phyloP scores from a whole-genome alignment of 2,797 vertebrate genomes.

The Buphagus erythrorhynchus region DNA sequence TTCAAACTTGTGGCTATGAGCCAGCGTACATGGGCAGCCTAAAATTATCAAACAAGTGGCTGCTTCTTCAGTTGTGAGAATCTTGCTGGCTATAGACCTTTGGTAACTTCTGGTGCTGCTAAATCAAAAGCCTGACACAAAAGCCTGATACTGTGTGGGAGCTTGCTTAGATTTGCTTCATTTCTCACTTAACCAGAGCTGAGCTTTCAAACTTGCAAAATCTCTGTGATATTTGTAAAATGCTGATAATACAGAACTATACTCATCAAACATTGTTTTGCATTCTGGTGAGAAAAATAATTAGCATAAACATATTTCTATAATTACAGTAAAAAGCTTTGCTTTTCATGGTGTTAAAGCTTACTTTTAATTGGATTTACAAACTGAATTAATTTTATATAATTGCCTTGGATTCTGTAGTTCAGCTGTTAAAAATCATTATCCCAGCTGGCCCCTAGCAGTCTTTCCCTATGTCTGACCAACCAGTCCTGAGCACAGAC shows the following conservation, averaged over 20 bases:
- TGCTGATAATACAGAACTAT: neutral
- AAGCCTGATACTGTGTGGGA: neutral
- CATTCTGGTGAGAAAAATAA: neutral
- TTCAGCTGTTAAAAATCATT: constrained; percentile 51
- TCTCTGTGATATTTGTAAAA: neutral
- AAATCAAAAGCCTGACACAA: neutral
- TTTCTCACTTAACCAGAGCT: neutral
- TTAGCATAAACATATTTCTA: neutral
- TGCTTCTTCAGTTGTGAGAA: constrained; percentile 8
- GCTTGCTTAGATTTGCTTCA: neutral
- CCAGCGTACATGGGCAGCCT: neutral
- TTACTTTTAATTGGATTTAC: constrained; percentile 14
- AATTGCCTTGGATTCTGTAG: neutral
- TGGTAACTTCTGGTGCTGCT: neutral
- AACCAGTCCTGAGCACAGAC: neutral
- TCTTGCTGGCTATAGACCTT: neutral
- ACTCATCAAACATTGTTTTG: neutral
- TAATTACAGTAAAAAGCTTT: neutral
- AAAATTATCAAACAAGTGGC: constrained; percentile 30
- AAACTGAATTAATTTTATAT: constrained; percentile 29
- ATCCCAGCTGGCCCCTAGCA: neutral
- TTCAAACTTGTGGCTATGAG: neutral
- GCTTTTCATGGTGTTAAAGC: neutral
- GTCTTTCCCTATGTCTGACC: neutral
- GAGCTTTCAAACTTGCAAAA: neutral